phyloP scores from a whole-genome alignment of 2,113 vertebrate species.

The Ornithorhynchus anatinus region DNA sequence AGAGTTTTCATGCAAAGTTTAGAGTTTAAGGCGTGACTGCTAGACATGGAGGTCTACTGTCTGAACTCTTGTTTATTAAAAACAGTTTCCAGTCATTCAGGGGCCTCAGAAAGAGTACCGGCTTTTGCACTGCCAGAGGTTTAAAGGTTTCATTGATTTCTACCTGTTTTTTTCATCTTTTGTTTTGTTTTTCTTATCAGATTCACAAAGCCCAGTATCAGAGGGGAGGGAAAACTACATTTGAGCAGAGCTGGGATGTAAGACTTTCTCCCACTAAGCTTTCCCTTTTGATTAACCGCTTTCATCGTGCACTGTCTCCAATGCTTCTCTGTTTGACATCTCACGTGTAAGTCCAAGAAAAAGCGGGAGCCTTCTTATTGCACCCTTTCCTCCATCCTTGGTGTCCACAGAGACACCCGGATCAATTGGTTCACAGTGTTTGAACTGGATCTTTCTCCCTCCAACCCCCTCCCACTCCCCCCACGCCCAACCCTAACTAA shows the following conservation, averaged over 20 bases:
- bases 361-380: too few relatives aligned
- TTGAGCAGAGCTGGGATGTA: background rate
- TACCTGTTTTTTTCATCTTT: constrained; percentile 31
- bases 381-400: too few relatives aligned
- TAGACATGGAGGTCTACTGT: constrained; percentile 72
- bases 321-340: too few relatives aligned
- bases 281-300: too few relatives aligned
- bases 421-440: too few relatives aligned
- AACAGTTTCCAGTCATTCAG: constrained; percentile 77
- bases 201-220: constrained; percentile 17
- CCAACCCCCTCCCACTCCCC: too few relatives aligned
- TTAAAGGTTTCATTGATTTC: constrained; percentile 69
- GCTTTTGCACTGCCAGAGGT: constrained; percentile 45
- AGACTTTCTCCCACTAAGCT: background rate
- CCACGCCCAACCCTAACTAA: too few relatives aligned
- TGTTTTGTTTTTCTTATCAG: constrained; percentile 15
- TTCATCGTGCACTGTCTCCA: too few relatives aligned
- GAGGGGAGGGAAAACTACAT: background rate
- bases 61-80: constrained; percentile 83
- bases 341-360: too few relatives aligned
- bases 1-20: constrained; percentile 86
- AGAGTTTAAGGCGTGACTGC: constrained; percentile 81
- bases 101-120: constrained; percentile 66
- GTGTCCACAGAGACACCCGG: too few relatives aligned
- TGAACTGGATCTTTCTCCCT: too few relatives aligned